Evolutionary conservation across 1,140 invertebrate species (phyloP).

Genomic region (Epicauta chinensis): DNA sequence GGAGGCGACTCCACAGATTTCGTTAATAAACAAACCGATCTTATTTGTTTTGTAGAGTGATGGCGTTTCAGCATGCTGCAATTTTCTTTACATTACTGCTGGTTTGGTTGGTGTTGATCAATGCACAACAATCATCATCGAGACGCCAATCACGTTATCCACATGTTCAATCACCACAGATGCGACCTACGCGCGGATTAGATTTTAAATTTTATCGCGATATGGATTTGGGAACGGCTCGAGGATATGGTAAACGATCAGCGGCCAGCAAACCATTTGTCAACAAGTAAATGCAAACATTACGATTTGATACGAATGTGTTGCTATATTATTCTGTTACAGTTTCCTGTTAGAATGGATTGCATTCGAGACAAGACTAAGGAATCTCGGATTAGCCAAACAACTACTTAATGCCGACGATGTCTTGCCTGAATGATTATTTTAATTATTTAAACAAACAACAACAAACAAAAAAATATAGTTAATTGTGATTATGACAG

Average conservation of each 20-base stretch:
- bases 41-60: slow-evolving; percentile 1
- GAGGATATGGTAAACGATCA: slow-evolving; percentile 9
- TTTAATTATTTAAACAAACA: neutral
- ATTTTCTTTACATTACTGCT: slow-evolving; percentile 10
- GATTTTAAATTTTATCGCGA: slow-evolving; percentile 5
- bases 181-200: slow-evolving; percentile 6
- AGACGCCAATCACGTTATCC: neutral
- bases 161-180: slow-evolving; percentile 7
- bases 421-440: slow-evolving; percentile 11
- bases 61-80: slow-evolving; percentile 12
- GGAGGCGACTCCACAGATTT: too few species aligned
- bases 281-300: slow-evolving; percentile 11
- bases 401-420: slow-evolving; percentile 7
- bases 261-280: slow-evolving; percentile 4
- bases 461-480: too few species aligned
- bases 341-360: slow-evolving; percentile 13
- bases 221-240: slow-evolving; percentile 9
- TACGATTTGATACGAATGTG: neutral
- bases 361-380: slow-evolving; percentile 10
- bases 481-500: slow-evolving; percentile 9
- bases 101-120: slow-evolving; percentile 3
- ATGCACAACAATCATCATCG: neutral
- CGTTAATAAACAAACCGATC: too few species aligned
- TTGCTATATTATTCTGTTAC: slow-evolving; percentile 2
- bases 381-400: slow-evolving; percentile 11